A percentile compares a stretch with the other conserved stretches of the same genome.
phyloP scores from a whole-genome alignment of 1,140 invertebrate genomes.

The Cyphomyrmex costatus region DNA sequence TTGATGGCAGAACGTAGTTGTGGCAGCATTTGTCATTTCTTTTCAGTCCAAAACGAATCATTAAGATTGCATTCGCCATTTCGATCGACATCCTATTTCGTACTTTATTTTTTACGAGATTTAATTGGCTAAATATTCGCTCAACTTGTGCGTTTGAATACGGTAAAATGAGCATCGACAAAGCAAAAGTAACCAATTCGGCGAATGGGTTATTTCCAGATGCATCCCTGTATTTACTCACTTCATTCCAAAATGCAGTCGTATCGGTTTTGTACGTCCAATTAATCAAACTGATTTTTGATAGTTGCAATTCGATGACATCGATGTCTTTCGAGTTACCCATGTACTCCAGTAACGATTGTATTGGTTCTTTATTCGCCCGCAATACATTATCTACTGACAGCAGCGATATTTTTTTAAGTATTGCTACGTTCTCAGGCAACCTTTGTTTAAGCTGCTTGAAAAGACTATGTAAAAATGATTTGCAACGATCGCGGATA shows the following conservation, averaged over 20 bases:
- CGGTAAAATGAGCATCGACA: not conserved
- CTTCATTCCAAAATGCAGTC: not conserved
- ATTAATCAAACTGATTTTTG: slow-evolving; percentile 16
- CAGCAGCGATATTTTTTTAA: slow-evolving; percentile 4
- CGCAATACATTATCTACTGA: not conserved
- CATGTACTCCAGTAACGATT: not conserved
- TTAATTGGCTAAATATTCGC: not conserved
- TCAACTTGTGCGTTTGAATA: slow-evolving; percentile 6
- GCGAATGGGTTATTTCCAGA: not conserved
- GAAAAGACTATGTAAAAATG: not conserved
- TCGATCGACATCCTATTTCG: not conserved
- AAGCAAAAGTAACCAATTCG: slow-evolving; percentile 7
- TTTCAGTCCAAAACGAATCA: not conserved
- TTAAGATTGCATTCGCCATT: slow-evolving; percentile 1
- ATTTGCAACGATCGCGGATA: not conserved
- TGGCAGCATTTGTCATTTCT: not conserved
- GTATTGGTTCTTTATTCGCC: slow-evolving; percentile 5
- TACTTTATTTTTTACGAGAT: slow-evolving; percentile 1
- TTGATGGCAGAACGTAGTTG: not conserved
- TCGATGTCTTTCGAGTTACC: not conserved
- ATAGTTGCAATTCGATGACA: not conserved
- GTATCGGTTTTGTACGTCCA: not conserved
- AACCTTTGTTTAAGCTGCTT: slow-evolving; percentile 18
- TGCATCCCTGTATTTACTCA: not conserved
- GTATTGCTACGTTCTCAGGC: not conserved